Base-by-base conservation (phyloP, 2,888 invertebrate genomes). In the Catocala sponsa region DNA sequence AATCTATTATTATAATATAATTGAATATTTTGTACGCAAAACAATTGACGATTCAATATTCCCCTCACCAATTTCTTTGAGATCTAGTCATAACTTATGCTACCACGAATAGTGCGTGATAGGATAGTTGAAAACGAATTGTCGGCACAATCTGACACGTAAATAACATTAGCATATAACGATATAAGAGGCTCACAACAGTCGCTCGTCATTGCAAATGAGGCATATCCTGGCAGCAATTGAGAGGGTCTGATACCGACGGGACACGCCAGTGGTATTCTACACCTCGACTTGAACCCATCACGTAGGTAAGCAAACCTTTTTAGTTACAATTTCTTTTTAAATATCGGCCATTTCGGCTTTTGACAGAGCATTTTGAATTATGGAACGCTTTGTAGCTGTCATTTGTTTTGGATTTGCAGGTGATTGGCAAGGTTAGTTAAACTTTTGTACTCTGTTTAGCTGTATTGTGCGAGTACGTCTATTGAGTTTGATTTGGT, bases 221-320 rank as follows among this genome's bases (percentile, higher is more conserved):
- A 86, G 88, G 67, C 67, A 87, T 86, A 92, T 94, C 93, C 93
- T 93, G 93, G 76, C 62, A 69, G 56, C 88, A 91, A 92, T 91
- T 91, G 92, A 70, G 80, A 79, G 73, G 78, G 83, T 76, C 82
- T 61, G 73, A 57, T 70, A 75, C 68, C 69, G 69, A 55, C 51
- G 41, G 67, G 67, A 58, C 65, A 56, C 60, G 58, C 58, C 84
- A 82, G 83, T 85, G 79, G 64, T 70, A 75, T 58, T 68, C 79
- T 73, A 82, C 70, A 70, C 65, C 76, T 70, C 76, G 78, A 74
- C 74, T 67, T 59, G 64, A 57, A 65, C 54, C 52, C 50, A 68
- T 54, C 71, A 66, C 68, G 68, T 68, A 71, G 72, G 71, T 71
- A 55, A 51, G 55, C 33, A 15, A 56, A 50, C 12, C 6, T 50